These are phyloP conservation scores for Neolamprologus modestus DNA, from an alignment of 2,113 vertebrate genomes.

Conservation along the genomic window DNA sequence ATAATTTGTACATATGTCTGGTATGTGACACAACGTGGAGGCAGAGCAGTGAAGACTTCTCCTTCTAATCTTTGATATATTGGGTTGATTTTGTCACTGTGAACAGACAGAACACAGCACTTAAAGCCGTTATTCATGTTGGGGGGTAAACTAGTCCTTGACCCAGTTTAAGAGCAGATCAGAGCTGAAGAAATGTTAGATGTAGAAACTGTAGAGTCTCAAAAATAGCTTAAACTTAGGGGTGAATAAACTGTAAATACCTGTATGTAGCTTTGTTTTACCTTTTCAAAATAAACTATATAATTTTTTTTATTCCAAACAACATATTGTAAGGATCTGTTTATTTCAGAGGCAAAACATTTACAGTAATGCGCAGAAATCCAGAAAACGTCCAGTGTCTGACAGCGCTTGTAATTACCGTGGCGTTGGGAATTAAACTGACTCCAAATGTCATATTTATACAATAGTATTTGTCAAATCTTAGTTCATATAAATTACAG, in stretches of 20 bases:
- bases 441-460: neutral
- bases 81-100: neutral
- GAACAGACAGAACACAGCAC: neutral
- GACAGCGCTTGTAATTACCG: neutral
- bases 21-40: neutral
- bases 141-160: neutral
- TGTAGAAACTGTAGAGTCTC: neutral
- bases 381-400: constrained; percentile 47
- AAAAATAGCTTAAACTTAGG: neutral
- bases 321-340: constrained; percentile 14
- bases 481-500: constrained; percentile 54
- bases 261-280: neutral
- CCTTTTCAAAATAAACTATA: constrained; percentile 12
- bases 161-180: neutral
- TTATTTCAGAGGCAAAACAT: constrained; percentile 62
- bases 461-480: neutral
- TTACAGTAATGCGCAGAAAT: constrained; percentile 49
- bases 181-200: neutral
- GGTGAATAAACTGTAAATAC: neutral
- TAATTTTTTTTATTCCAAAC: neutral
- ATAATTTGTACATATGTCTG: constrained; percentile 20
- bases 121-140: neutral
- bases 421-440: neutral
- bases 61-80: neutral
- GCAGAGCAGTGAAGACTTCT: neutral